Percentiles rank a stretch among this genome's conserved stretches.
These are phyloP conservation scores for Rhagophthalmus giganteus DNA, from an alignment of 2,888 invertebrate genomes.

Conservation along the genomic window DNA sequence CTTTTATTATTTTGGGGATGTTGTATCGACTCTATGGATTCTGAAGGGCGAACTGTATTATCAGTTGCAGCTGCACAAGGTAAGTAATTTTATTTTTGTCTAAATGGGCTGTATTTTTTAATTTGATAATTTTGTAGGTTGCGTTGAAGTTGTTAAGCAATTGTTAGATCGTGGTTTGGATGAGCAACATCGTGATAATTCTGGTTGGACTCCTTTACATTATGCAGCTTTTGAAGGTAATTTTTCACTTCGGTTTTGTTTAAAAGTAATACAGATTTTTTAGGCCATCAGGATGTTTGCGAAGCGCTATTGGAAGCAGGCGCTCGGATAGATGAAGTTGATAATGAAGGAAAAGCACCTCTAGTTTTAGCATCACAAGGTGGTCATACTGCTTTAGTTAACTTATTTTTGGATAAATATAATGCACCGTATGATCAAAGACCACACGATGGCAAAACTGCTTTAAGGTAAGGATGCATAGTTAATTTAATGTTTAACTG, in stretches of 20 bases:
- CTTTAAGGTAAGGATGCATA: slow-evolving; percentile 64
- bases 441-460: slow-evolving; percentile 89
- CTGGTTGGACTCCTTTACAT: slow-evolving; percentile 96
- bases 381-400: slow-evolving; percentile 72
- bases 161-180: slow-evolving; percentile 85
- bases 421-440: slow-evolving; percentile 80
- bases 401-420: slow-evolving; percentile 72
- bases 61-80: slow-evolving; percentile 85
- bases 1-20: slow-evolving; percentile 93
- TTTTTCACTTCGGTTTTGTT: too few species aligned
- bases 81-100: too few species aligned
- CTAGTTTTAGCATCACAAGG: slow-evolving; percentile 89
- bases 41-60: slow-evolving; percentile 88
- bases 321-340: slow-evolving; percentile 84
- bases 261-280: slow-evolving; percentile 25
- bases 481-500: slow-evolving; percentile 2
- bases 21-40: slow-evolving; percentile 92
- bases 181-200: slow-evolving; percentile 88
- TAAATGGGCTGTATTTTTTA: too few species aligned
- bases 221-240: slow-evolving; percentile 90
- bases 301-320: slow-evolving; percentile 84
- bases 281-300: slow-evolving; percentile 81
- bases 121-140: too few species aligned
- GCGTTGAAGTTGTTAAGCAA: slow-evolving; percentile 86
- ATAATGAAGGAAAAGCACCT: slow-evolving; percentile 89